A percentile compares a stretch with the other conserved stretches of the same genome.
These are phyloP conservation scores for Papilio gigon DNA, from an alignment of 2,888 invertebrate species.

Conservation along the genomic window DNA sequence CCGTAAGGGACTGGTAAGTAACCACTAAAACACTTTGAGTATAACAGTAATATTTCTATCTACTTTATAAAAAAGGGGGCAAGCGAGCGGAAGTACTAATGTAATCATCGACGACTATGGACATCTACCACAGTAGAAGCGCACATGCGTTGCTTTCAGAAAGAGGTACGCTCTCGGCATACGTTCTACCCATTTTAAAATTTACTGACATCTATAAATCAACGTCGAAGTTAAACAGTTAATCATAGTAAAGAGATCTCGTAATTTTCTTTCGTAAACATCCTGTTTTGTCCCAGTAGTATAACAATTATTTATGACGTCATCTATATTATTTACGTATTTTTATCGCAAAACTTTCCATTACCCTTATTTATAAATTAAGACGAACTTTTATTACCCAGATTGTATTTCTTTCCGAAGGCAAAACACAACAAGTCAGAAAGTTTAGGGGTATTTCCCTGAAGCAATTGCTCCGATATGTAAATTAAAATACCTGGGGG, in stretches of 20 bases:
- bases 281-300: slow-evolving; percentile 20
- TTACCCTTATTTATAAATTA: slow-evolving; percentile 33
- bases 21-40: too few species aligned
- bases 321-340: slow-evolving; percentile 30
- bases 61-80: too few species aligned
- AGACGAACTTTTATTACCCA: not conserved
- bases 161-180: too few species aligned
- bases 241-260: not conserved
- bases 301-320: slow-evolving; percentile 8
- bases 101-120: too few species aligned
- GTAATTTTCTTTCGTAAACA: slow-evolving; percentile 21
- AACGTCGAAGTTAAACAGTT: not conserved
- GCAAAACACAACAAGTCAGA: slow-evolving; percentile 15
- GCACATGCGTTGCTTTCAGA: too few species aligned
- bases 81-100: too few species aligned
- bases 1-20: too few species aligned
- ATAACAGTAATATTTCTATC: too few species aligned
- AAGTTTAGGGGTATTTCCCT: slow-evolving; percentile 9
- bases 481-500: slow-evolving; percentile 19
- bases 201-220: too few species aligned
- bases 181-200: not conserved
- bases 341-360: slow-evolving; percentile 27
- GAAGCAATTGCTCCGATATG: slow-evolving; percentile 11
- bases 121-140: too few species aligned
- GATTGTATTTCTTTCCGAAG: slow-evolving; percentile 19